Evolutionary conservation across 2,888 invertebrate genomes (phyloP).

Genomic region (Rhagonycha fulva): DNA sequence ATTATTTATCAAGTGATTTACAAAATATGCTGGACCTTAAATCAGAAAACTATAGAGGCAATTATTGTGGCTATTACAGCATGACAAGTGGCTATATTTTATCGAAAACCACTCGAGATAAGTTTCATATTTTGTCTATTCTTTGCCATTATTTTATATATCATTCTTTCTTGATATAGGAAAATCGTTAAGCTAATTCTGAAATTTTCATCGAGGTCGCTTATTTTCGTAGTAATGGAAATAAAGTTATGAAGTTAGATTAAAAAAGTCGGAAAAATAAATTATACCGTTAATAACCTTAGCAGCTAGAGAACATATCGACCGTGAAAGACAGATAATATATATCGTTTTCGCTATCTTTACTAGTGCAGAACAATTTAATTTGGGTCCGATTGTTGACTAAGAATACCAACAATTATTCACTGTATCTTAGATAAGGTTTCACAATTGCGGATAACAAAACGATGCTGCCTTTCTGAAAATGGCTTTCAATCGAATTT

Average conservation of each 20-base stretch:
- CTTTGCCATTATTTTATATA: not conserved
- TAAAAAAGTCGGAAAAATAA: not conserved
- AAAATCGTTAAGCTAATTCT: not conserved
- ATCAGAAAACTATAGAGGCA: not conserved
- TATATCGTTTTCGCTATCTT: not conserved
- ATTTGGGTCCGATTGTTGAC: constrained; percentile 1
- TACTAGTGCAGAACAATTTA: not conserved
- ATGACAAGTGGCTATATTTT: not conserved
- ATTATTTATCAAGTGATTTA: not conserved
- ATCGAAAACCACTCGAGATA: not conserved
- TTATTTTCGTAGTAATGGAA: not conserved
- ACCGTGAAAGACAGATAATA: not conserved
- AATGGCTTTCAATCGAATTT: not conserved
- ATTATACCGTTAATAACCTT: not conserved
- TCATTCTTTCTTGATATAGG: not conserved
- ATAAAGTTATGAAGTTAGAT: not conserved
- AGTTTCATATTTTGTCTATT: not conserved
- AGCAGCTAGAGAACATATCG: not conserved
- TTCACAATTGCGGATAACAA: not conserved
- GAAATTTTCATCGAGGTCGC: not conserved
- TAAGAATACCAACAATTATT: constrained; percentile 4
- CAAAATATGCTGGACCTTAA: not conserved
- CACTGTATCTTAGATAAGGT: constrained; percentile 2
- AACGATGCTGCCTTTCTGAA: not conserved
- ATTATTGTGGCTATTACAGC: not conserved